Base-by-base conservation (phyloP, 1,140 invertebrate genomes). In the Teleogryllus occipitalis region DNA sequence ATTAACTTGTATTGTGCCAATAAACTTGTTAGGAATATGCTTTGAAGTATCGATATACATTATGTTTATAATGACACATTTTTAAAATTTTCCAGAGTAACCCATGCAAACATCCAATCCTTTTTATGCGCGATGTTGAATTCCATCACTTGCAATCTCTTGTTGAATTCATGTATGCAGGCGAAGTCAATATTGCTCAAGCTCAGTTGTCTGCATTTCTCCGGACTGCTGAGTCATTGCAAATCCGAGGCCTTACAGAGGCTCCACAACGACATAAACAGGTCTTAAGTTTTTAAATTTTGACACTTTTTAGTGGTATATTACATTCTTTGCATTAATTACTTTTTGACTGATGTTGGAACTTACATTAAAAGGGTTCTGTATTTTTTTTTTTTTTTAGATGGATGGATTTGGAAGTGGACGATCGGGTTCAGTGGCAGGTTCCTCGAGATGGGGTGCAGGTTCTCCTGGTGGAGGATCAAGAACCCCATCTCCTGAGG, bases 151-250 rank as follows among this genome's bases (percentile, higher is more conserved):
- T 96, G 80, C 90, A 92, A 82, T 92, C 93, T 81, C 89, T 96
- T 54, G 86, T 95, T 81, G 92, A 94, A 84, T 95, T 95, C 85
- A 94, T 95, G 91, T 96, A 96, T 84, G 90, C 92, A 85, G 96
- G 96, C 79, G 95, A 97, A 87, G 95, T 97, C 10, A 96, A 96
- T 85, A 95, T 97, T 78, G 92, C 94, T 81, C 93, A 96, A 85
- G 94, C 95, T 81, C 94, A 96, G 84, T 87, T 97, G 82, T 90
- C 94, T 82, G 92, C 93, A 15, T 95, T 97, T 88, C 87, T 97
- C 81, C 91, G 94, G 83, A 96, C 95, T 80, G 95, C 96, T 74
- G 95, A 96, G 86, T 88, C 95, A 82, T 88, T 97, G 82, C 93
- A 96, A 88, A 94, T 97, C 82, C 94, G 95, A 87, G 95, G 95